Evolutionary conservation across 2,888 invertebrate species (phyloP).

Genomic region (Limenitis camilla): DNA sequence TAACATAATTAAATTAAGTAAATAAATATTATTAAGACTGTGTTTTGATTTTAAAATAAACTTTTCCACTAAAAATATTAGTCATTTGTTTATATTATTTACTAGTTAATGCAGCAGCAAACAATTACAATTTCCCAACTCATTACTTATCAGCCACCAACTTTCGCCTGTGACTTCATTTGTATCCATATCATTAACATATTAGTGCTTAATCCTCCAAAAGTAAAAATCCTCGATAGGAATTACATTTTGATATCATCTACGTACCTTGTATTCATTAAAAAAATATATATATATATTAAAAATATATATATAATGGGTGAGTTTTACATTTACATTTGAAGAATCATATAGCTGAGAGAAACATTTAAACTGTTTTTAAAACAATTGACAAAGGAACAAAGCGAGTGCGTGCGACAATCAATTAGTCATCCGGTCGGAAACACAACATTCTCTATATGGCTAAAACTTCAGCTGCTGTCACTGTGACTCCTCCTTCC

Average conservation of each 20-base stretch:
- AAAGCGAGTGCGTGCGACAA: conserved; percentile 45
- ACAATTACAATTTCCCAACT: neutral
- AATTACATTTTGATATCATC: no score
- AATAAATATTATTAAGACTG: neutral
- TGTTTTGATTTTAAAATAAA: conserved; percentile 1
- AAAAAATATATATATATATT: no score
- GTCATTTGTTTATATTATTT: conserved; percentile 16
- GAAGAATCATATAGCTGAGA: no score
- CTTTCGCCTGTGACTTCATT: no score
- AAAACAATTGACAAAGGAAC: conserved; percentile 53
- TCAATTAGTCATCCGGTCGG: conserved; percentile 57
- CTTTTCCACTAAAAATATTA: conserved; percentile 14
- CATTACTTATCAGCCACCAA: neutral
- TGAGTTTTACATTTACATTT: no score
- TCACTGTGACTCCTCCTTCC: conserved; percentile 41
- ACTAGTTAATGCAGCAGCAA: neutral
- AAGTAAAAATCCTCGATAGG: no score
- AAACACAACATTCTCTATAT: conserved; percentile 52
- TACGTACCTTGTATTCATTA: no score
- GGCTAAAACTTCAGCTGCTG: conserved; percentile 60
- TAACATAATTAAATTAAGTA: neutral
- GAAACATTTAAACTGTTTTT: neutral
- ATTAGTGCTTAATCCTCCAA: no score
- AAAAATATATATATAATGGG: no score
- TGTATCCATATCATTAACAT: no score